Percentiles rank a stretch among this genome's conserved stretches.
Evolutionary conservation across 1,140 invertebrate species (phyloP).

Genomic region (Eumeta japonica): DNA sequence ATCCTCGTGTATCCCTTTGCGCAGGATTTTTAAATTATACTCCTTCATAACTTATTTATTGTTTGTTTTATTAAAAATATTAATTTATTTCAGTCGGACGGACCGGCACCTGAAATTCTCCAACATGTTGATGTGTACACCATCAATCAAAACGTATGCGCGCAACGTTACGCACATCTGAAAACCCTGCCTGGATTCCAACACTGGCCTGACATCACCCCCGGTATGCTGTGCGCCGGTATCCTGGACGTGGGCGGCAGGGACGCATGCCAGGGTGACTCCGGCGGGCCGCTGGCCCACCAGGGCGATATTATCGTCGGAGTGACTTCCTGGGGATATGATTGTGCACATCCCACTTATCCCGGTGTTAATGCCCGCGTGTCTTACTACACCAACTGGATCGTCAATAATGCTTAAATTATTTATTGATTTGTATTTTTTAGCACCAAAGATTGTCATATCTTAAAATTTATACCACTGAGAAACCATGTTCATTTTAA

Average conservation of each 20-base stretch:
- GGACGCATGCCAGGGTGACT: conserved; percentile 49
- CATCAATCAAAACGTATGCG: conserved; percentile 27
- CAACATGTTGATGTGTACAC: conserved; percentile 47
- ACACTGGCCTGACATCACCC: conserved; percentile 27
- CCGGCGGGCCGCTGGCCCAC: conserved; percentile 60
- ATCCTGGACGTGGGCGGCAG: conserved; percentile 46
- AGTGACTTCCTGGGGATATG: too few species aligned
- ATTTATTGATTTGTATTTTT: too few species aligned
- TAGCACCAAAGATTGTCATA: too few species aligned
- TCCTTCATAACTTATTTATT: background rate
- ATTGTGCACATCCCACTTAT: conserved; percentile 54
- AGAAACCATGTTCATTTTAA: too few species aligned
- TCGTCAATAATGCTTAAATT: background rate
- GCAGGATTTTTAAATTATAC: too few species aligned
- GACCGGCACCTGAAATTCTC: conserved; percentile 20
- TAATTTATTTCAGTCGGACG: too few species aligned
- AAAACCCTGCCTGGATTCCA: too few species aligned
- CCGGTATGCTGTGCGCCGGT: conserved; percentile 58
- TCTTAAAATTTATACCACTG: too few species aligned
- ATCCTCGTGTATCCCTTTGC: too few species aligned
- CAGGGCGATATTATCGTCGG: conserved; percentile 56
- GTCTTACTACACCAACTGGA: conserved; percentile 33
- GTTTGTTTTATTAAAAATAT: too few species aligned
- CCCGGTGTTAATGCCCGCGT: conserved; percentile 66
- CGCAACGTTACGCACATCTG: too few species aligned